These are phyloP conservation scores for Zenarchopterus dispar DNA, from an alignment of 2,797 vertebrate species.

Conservation along the genomic window DNA sequence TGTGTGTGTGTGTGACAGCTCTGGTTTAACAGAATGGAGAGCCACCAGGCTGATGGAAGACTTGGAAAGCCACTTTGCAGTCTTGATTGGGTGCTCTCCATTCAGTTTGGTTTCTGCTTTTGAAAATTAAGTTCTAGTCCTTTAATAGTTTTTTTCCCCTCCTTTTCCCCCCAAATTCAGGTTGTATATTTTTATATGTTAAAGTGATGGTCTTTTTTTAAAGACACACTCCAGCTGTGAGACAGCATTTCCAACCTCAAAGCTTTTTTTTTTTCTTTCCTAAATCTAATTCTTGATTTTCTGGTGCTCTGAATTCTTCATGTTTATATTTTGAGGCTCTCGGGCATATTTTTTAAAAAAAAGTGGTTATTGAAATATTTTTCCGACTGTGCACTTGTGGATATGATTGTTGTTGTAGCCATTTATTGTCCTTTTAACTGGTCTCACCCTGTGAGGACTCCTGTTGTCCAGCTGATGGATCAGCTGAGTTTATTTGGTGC, in stretches of 20 bases:
- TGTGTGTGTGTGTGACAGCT: conserved; percentile 51
- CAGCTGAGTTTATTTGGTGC: conserved; percentile 56
- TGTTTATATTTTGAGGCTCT: not conserved
- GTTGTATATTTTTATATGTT: too few relatives aligned
- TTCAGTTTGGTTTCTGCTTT: conserved; percentile 16
- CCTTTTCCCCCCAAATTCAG: not conserved
- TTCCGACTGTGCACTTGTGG: conserved; percentile 14
- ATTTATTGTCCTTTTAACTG: conserved; percentile 49
- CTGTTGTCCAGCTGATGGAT: conserved; percentile 52
- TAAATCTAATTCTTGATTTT: not conserved
- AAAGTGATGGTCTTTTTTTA: too few relatives aligned
- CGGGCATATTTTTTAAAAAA: not conserved
- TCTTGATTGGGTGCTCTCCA: conserved; percentile 37
- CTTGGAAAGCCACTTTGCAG: conserved; percentile 46
- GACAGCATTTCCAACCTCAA: not conserved
- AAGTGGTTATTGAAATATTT: not conserved
- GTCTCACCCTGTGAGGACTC: conserved; percentile 36
- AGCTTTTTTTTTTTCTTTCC: too few relatives aligned
- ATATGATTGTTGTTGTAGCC: conserved; percentile 44
- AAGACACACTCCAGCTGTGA: too few relatives aligned
- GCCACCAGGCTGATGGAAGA: conserved; percentile 33
- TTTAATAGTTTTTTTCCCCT: not conserved
- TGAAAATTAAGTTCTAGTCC: conserved; percentile 20
- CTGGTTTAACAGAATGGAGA: conserved; percentile 44
- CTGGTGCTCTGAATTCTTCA: not conserved